Evolutionary conservation across 2,113 vertebrate genomes (phyloP).

Genomic region (Chauna torquata): DNA sequence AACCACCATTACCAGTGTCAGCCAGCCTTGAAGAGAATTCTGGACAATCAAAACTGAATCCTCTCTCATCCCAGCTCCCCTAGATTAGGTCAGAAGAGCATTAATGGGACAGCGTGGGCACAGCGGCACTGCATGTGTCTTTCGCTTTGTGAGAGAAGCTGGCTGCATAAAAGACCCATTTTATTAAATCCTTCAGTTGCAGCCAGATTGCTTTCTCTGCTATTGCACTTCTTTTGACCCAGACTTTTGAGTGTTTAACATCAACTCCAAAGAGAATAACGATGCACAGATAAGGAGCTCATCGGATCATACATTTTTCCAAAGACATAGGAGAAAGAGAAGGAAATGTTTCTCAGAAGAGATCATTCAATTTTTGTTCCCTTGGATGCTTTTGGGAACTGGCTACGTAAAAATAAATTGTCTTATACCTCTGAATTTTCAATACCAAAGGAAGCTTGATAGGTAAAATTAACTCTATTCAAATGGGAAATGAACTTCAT

Average conservation of each 20-base stretch:
- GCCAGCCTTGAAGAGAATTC: not conserved
- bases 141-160: not conserved
- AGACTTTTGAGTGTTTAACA: not conserved
- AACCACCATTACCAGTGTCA: not conserved
- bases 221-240: conserved; percentile 15
- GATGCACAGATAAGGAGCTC: not conserved
- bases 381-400: not conserved
- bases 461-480: not conserved
- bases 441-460: not conserved
- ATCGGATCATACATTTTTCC: not conserved
- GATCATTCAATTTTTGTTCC: not conserved
- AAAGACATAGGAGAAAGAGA: not conserved
- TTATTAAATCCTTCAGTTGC: not conserved
- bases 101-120: not conserved
- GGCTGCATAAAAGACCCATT: not conserved
- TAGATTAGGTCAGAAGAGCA: not conserved
- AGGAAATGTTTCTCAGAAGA: not conserved
- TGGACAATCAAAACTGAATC: not conserved
- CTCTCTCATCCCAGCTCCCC: not conserved
- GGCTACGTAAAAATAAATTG: not conserved
- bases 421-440: not conserved
- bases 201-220: conserved; percentile 4
- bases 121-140: not conserved
- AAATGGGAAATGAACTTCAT: not conserved
- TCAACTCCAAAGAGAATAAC: not conserved